Evolutionary conservation across 2,888 invertebrate species (phyloP).

Genomic region (Alsophila aescularia): DNA sequence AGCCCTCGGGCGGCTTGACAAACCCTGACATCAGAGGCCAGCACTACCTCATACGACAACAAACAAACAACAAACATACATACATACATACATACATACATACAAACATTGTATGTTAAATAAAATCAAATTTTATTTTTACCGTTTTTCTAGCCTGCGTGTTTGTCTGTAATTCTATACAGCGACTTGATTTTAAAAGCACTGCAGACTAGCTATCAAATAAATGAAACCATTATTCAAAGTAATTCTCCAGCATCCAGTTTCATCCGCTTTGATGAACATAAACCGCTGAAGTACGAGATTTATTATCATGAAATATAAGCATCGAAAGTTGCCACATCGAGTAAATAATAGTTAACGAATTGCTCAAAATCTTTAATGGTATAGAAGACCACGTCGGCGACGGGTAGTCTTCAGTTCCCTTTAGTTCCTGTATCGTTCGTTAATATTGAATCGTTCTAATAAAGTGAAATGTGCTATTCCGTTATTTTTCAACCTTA

Average conservation of each 20-base stretch:
- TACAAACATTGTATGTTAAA: no score
- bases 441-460: conserved; percentile 9
- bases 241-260: conserved; percentile 11
- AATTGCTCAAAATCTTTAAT: conserved; percentile 26
- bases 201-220: conserved; percentile 1
- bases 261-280: conserved; percentile 16
- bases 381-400: conserved; percentile 4
- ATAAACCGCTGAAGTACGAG: conserved; percentile 10
- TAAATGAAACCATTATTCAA: conserved; percentile 17
- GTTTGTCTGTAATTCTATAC: background rate
- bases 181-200: background rate
- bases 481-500: no score
- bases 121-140: no score
- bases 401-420: conserved; percentile 14
- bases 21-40: no score
- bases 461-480: conserved; percentile 9
- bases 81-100: no score
- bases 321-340: conserved; percentile 16
- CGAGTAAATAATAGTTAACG: conserved; percentile 24
- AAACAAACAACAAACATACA: no score
- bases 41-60: no score
- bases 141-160: background rate
- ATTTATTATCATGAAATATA: conserved; percentile 21
- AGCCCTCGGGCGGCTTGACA: no score
- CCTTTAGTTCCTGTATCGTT: conserved; percentile 19